Base-by-base conservation (phyloP, 2,888 invertebrate genomes). In the Apamea crenata region DNA sequence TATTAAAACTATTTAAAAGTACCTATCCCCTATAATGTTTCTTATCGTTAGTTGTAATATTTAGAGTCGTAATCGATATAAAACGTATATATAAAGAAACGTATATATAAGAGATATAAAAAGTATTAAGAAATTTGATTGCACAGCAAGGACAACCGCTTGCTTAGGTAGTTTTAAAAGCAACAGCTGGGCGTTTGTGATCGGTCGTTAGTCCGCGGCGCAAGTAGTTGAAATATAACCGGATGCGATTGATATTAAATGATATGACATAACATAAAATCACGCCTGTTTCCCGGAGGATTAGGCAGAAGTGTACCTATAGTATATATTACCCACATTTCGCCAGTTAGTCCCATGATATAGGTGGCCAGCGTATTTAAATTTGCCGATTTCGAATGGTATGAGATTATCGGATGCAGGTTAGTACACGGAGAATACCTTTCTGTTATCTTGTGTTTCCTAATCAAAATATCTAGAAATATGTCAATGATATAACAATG, bases 111-210 rank as follows among this genome's bases (percentile, higher is more conserved):
- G n/a, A n/a, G n/a, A n/a, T n/a, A n/a, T n/a, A n/a, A n/a, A n/a
- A 63, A 14, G 44, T 32, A 71, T 72, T 77, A n/a, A 53, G 75
- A 77, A 75, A 50, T 47, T 63, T 10, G 21, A 50, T 66, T 61
- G n/a, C 72, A 50, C 3, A 29, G 29, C 80, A 61, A 85, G 80
- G 85, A 71, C 73, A 85, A 63, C 85, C 73, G 29, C 75, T 75
- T 76, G 65, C 75, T 67, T 63, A 68, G 4, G 32, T 53, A 16
- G 56, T 50, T 80, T 72, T 50, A 66, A 84, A 82, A 77, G 66
- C 73, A 85, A 82, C 76, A 71, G 50, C 65, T 77, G 56, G 29
- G 14, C 16, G 32, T 73, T 56, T 77, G 53, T 67, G 21, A 32
- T 32, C 44, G 50, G 18, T 25, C 36, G n/a, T 21, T 50, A 72